Evolutionary conservation across 2,888 invertebrate species (phyloP), one percentile per base, ranked within the genome.

Genomic region (Dione vanillae): DNA sequence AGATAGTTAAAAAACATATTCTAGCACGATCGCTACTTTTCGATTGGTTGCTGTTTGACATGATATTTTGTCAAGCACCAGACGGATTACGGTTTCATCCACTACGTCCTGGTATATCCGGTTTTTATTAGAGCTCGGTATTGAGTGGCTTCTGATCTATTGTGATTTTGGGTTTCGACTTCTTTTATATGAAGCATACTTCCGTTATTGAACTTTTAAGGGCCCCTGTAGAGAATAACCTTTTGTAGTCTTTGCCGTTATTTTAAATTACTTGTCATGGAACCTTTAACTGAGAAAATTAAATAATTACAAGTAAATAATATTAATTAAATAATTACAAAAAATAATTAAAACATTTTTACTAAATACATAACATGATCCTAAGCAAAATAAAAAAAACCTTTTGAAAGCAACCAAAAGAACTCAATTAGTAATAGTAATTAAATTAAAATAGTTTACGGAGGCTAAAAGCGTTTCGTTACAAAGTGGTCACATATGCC

Each of bases 71-170:
- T 74, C 71, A 81, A 81, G 80, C 78, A 80, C 79, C 80, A 78
- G 77, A 78, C 75, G 79, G 79, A 79, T 82, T 40, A 56, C 84
- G 81, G 83, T 85, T 82, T 83, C 83, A 86, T 91, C 91, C 90
- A 83, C 78, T 79, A 79, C 80, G 83, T 80, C 78, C 79, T 79
- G 79, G 78, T 77, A 79, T 84, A 89, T 91, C 91, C 91, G 90
- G 89, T 86, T 89, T 89, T 87, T 90, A 91, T 91, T 91, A 88
- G 87, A 85, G 76, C 82, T 82, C 82, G 84, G 82, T 89, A 90
- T 91, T 86, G 88, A 91, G 90, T 90, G 88, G 89, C 86, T 90
- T 89, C 86, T 64, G 80, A 78, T 85, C 83, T 82, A 87, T 90
- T 91, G 91, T 90, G 80, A 82, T 84, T 83, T 82, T 79, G 83